Conservation (phyloP, 2,888 invertebrate genomes). For the Cistogaster globosa region DNA sequence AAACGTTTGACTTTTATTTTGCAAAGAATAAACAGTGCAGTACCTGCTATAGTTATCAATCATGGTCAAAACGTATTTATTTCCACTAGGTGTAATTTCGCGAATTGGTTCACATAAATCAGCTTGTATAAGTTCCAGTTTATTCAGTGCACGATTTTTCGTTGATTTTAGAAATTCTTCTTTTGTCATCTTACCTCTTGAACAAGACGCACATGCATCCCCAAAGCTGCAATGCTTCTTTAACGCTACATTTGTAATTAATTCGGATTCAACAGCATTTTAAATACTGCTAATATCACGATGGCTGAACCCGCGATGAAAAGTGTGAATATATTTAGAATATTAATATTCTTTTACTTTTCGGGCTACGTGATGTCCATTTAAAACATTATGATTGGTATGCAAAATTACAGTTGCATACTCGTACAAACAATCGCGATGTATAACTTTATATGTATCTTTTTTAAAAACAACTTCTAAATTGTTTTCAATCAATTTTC, state of each 20-base stretch:
- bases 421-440: background rate
- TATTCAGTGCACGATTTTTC: background rate
- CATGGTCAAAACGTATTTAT: background rate
- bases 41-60: background rate
- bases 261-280: background rate
- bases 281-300: background rate
- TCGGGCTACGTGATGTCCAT: background rate
- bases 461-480: no score
- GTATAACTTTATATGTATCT: background rate
- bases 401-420: background rate
- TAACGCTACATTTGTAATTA: background rate
- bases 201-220: background rate
- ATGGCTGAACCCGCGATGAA: background rate
- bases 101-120: background rate
- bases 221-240: background rate
- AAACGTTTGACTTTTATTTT: background rate
- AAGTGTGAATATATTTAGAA: background rate
- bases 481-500: no score
- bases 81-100: background rate
- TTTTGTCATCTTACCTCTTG: background rate
- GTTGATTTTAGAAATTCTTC: background rate
- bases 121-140: background rate
- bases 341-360: background rate
- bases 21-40: background rate
- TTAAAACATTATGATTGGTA: background rate